Base-by-base conservation (phyloP, 2,888 invertebrate genomes). In the Amphipoea lucens region DNA sequence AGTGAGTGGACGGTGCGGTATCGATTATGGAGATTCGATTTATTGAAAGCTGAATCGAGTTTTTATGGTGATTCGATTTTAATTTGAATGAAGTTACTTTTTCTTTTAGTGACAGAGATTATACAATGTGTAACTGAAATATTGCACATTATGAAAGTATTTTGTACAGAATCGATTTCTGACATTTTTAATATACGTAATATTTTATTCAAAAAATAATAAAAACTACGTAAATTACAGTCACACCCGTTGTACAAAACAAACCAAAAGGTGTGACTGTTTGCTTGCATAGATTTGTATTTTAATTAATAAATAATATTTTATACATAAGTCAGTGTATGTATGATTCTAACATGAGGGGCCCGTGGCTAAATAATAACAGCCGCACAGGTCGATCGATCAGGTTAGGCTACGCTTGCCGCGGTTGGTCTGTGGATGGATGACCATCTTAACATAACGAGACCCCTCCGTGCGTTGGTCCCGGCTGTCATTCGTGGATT, bases 11-110 rank as follows among this genome's bases (percentile, higher is more conserved):
- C 68, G 36, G 40, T 48, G 14, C 23, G 54, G 76, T 83, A 78
- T 76, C 71, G 87, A 87, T 79, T 74, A 69, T 74, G 54, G 65
- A 65, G 74, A 76, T 76, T 67, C 69, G 23, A 66, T 69, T 48
- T 57, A 62, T 84, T 57, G 70, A 67, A 71, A 66, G 42, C 11
- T 76, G 36, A 62, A 71, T 40, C 3, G 12, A 40, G 12, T 45
- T 79, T 79, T 62, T 51, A 73, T 67, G n/a, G 14, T 66, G 17
- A 69, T 62, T 66, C 29, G 20, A 51, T 71, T 76, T 62, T 1
- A 62, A 74, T 74, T 40, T 48, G 6, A 69, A 51, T 51, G 20
- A 51, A 75, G 2, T 45, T 3, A 4, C 6, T n/a, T 68, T 68
- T 65, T 45, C 1, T n/a, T 54, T 60, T 48, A 17, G 3, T 29